Evolutionary conservation across 2,888 invertebrate species (phyloP), one percentile per base, ranked within the genome.

Genomic region (Pardosa pseudoannulata): DNA sequence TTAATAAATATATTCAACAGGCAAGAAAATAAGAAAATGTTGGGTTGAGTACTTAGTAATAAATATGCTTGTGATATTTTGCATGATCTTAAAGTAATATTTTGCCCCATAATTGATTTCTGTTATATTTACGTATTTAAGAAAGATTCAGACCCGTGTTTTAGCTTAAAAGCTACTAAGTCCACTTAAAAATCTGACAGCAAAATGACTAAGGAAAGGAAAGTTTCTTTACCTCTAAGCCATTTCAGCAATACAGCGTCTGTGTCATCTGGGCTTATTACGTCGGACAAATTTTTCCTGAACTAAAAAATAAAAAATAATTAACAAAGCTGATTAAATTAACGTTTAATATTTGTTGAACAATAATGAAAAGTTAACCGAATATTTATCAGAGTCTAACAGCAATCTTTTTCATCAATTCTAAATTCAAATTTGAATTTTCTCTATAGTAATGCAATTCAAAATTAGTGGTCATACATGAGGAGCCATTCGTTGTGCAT

Each of bases 171-270:
- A 36, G 9, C 6, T 36, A 36, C 9, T 36, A 36, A 36, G 9
- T 46, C n/a, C n/a, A n/a, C n/a, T n/a, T n/a, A n/a, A n/a, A 16
- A 16, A 16, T 46, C 9, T 11, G 16, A 2, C n/a, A 46, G 16
- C 16, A 46, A 46, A 46, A 46, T 46, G 2, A 16, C 2, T 16
- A 46, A 46, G 2, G 46, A 11, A 46, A 46, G 46, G 46, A 16
- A 6, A 11, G 46, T 46, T 7, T 7, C 5, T 36, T 7, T 31
- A 80, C 80, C 80, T 68, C 73, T 31, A 0, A 80, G 50, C 32
- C 39, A 80, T 56, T 80, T 80, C 16, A 80, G 32, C 1, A 80
- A 36, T 36, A 50, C 27, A 3, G n/a, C 19, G 50, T 73, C 80
- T 7, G 80, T 67, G n/a, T 80, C 67, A 19, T 41, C 28, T 16